Percentiles rank a stretch among this genome's conserved stretches.
These are phyloP conservation scores for Chrysochloris asiatica DNA, from an alignment of 2,113 vertebrate genomes.

Conservation along the genomic window DNA sequence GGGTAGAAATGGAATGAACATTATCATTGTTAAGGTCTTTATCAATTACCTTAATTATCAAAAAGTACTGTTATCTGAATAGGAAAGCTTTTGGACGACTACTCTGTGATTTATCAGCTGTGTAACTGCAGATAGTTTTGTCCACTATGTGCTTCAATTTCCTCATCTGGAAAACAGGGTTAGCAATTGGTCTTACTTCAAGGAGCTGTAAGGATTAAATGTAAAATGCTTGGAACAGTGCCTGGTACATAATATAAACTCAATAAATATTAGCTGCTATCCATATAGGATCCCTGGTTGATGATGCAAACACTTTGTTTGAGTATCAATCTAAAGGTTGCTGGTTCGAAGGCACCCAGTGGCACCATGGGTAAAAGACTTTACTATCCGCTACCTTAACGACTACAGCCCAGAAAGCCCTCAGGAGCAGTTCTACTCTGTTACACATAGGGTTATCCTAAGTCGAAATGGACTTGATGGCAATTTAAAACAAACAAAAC, in stretches of 20 bases:
- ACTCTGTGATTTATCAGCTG: slow-evolving; percentile 1
- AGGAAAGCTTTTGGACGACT: slow-evolving; percentile 15
- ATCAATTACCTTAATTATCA: slow-evolving; percentile 48
- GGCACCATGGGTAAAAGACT: not conserved
- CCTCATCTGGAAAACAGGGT: not conserved
- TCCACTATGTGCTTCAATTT: not conserved
- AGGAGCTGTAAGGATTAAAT: not conserved
- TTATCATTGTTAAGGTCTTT: not conserved
- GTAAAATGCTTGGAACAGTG: slow-evolving; percentile 24
- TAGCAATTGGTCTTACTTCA: not conserved
- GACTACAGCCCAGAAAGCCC: not conserved
- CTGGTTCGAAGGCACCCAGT: not conserved
- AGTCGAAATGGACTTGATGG: not conserved
- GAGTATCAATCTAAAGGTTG: not conserved
- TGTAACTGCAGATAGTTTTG: not conserved
- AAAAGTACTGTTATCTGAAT: slow-evolving; percentile 47
- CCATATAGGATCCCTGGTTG: not conserved
- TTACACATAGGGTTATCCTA: not conserved
- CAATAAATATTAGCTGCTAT: not conserved
- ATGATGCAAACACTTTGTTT: not conserved
- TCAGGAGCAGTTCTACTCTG: too few relatives aligned
- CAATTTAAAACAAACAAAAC: too few relatives aligned
- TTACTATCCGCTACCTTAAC: not conserved
- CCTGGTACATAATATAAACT: not conserved
- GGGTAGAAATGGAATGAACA: not conserved